Base-by-base conservation (phyloP, 2,888 invertebrate genomes). In the Tachina lurida region DNA sequence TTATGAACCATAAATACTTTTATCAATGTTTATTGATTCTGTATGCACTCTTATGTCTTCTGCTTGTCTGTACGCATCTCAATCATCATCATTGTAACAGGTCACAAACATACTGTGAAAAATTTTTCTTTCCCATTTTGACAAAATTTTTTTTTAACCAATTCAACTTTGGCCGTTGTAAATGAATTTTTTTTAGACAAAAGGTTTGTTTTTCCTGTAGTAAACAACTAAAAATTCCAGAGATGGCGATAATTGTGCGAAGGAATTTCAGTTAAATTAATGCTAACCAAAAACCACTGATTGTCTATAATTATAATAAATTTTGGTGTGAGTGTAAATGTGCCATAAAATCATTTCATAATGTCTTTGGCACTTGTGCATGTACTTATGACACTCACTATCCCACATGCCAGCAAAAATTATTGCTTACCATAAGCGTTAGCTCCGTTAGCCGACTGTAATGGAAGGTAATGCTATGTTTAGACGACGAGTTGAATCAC, bases 301-400 rank as follows among this genome's bases (percentile, higher is more conserved):
- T 67, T 67, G 47, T 10, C 31, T 67, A n/a, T 22, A 9, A 43
- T 54, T 76, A 47, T 52, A n/a, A 19, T 5, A 3, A 8, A 0
- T 39, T 15, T 15, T 13, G 1, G 22, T 43, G n/a, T 17, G 22
- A 19, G 39, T 8, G 12, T 45, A 17, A 31, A 43, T 58, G 47
- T 67, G 15, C 43, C 13, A 56, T 17, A 17, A 56, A 39, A 63
- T 70, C 10, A 54, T 84, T 84, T 84, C 84, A 71, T 65, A 84
- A 84, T 80, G 45, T 75, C 79, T 70, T 68, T 73, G 52, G 63
- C 31, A 75, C n/a, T 43, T 49, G 12, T 10, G 10, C 10, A 4
- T 39, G n/a, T 12, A 39, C 31, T 7, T 31, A 31, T 31, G 31
- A 2, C 4, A 31, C 31, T 31, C 31, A 31, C 7, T 31, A 31